Percentiles rank a stretch among this genome's conserved stretches.
phyloP scores from a whole-genome alignment of 2,888 invertebrate genomes.

The Athripsodes cinereus region DNA sequence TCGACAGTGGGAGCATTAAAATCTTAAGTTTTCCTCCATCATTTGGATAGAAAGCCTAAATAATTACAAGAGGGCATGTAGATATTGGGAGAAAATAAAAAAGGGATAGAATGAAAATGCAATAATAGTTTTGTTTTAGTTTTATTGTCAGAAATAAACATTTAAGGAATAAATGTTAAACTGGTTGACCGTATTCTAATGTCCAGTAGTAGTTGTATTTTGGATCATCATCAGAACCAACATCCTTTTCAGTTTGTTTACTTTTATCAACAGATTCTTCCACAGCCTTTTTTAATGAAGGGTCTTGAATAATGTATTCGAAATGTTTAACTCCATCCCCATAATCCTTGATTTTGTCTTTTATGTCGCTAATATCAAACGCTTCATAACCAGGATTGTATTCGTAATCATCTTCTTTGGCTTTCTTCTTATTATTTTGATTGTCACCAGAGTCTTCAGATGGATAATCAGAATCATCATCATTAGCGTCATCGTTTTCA shows the following conservation, averaged over 20 bases:
- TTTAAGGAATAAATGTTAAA: not conserved
- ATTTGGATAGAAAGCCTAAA: too few species aligned
- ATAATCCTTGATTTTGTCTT: constrained; percentile 10
- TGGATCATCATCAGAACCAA: constrained; percentile 41
- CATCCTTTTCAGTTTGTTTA: constrained; percentile 39
- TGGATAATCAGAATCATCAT: not conserved
- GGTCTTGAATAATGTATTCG: constrained; percentile 31
- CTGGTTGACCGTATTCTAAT: constrained; percentile 46
- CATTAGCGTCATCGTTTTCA: not conserved
- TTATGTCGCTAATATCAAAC: constrained; percentile 14
- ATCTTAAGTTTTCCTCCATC: too few species aligned
- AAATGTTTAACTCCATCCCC: not conserved
- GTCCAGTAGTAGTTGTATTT: constrained; percentile 50
- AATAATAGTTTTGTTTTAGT: too few species aligned
- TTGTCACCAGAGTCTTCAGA: constrained; percentile 27
- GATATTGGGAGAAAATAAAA: too few species aligned
- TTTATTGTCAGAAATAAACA: too few species aligned
- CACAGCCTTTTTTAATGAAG: constrained; percentile 37
- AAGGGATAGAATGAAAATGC: too few species aligned
- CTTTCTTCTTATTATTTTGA: constrained; percentile 29
- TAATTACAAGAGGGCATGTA: too few species aligned
- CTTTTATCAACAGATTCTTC: constrained; percentile 42
- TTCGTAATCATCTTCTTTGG: constrained; percentile 35
- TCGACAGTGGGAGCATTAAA: too few species aligned
- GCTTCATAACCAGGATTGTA: constrained; percentile 14